Base-by-base conservation (phyloP, 2,888 invertebrate genomes). In the Villa cingulata region DNA sequence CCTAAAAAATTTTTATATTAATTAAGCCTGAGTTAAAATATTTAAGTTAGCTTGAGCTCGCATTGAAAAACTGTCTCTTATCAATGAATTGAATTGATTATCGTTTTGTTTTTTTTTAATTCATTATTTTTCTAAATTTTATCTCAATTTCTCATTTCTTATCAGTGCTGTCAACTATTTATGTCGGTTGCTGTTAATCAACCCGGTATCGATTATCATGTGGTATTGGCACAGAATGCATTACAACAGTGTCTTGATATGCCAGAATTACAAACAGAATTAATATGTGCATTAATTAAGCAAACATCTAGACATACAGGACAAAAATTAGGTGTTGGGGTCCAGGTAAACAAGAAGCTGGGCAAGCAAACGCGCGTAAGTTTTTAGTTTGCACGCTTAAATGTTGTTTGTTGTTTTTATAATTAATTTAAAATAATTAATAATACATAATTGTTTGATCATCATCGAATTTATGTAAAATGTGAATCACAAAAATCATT, bases 201-300 rank as follows among this genome's bases (percentile, higher is more conserved):
- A 62, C 87, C 92, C 46, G 90, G 92, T 62, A 88, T 96, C 59
- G 96, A 97, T 73, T 94, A 95, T 72, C 96, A 97, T 72, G 94
- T 97, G 61, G 90, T 90, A 51, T 75, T 97, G 51, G 95, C 95
- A 16, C 96, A 96, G 77, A 94, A 94, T 70, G 90, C 95, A 32
- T 75, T 97, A 48, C 87, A 89, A 63, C 88, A 89, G 66, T 94
- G 94, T 66, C 74, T 96, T 51, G 88, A 89, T 59, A 83, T 84
- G 66, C 77, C 81, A 40, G 91, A 92, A 72, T 76, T 97, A 55
- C 92, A 91, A 67, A 86, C 91, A 62, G 96, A 97, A 75, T 79
- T 97, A 63, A 84, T 87, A 61, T 87, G 91, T 60, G 87, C 86
- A 56, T 75, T 97, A 57, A 84, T 91, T 56, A 86, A 89, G 62